These are phyloP conservation scores for Lutjanus campechanus DNA, from an alignment of 2,797 vertebrate species.

Conservation along the genomic window DNA sequence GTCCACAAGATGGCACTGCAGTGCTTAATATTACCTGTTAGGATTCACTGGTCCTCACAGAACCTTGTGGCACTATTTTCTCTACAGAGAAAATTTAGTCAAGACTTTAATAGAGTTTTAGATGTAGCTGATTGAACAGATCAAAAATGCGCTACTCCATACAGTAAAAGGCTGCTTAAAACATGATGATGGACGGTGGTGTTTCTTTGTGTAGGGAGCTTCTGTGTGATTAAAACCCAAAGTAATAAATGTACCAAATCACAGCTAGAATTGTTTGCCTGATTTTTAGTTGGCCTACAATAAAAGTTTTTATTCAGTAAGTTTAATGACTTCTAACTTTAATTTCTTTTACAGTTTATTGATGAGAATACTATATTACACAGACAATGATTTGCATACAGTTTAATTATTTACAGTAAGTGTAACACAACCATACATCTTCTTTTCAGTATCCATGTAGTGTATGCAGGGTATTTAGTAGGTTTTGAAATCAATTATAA, in stretches of 20 bases:
- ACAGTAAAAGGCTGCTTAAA: neutral
- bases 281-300: neutral
- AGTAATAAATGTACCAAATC: neutral
- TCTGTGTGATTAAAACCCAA: neutral
- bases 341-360: conserved; percentile 16
- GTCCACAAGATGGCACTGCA: conserved; percentile 62
- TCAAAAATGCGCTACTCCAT: neutral
- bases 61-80: no score
- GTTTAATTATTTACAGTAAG: conserved; percentile 31
- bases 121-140: neutral
- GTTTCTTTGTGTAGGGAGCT: neutral
- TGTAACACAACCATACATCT: conserved; percentile 1
- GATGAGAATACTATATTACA: conserved; percentile 1
- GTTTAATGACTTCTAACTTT: neutral
- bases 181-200: no score
- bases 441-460: neutral
- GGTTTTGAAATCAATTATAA: no score
- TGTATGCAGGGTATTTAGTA: neutral
- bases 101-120: neutral
- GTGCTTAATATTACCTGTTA: neutral
- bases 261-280: neutral
- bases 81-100: neutral
- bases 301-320: neutral
- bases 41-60: neutral
- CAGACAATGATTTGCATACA: neutral